phyloP scores from a whole-genome alignment of 2,888 invertebrate species.

The Exocentrus adspersus region DNA sequence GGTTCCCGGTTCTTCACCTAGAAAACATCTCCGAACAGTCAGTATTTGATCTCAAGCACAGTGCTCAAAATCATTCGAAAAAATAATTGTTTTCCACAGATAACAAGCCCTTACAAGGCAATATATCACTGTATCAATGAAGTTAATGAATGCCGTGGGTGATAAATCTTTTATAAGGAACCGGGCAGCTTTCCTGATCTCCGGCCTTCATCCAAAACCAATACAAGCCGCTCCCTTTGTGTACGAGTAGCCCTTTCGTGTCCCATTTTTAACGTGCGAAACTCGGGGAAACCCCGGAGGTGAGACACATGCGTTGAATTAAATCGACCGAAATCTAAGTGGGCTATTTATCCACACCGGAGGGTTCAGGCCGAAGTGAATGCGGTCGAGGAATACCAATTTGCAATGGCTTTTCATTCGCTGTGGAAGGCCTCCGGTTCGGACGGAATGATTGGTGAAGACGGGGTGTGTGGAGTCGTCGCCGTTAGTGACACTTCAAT shows the following conservation, averaged over 20 bases:
- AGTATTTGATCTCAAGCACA: too few species aligned
- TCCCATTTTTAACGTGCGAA: constrained; percentile 35
- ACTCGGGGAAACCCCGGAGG: constrained; percentile 30
- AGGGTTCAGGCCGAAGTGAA: constrained; percentile 27
- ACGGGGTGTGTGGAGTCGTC: constrained; percentile 35
- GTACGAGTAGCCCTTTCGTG: constrained; percentile 8
- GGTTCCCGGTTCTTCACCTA: too few species aligned
- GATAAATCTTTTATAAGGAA: constrained; percentile 37
- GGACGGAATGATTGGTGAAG: constrained; percentile 33
- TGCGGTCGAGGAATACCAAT: constrained; percentile 39
- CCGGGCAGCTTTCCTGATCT: constrained; percentile 35
- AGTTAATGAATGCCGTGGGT: constrained; percentile 36
- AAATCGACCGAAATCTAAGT: constrained; percentile 40
- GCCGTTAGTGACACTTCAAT: constrained; percentile 41
- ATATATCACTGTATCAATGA: constrained; percentile 34
- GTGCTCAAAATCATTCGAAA: too few species aligned
- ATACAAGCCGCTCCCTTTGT: constrained; percentile 19
- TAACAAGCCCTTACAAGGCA: constrained; percentile 5
- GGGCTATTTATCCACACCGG: constrained; percentile 38
- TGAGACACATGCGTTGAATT: constrained; percentile 40
- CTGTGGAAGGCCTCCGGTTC: constrained; percentile 11
- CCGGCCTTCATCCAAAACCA: constrained; percentile 20
- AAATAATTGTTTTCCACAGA: too few species aligned
- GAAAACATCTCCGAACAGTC: too few species aligned
- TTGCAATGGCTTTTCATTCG: constrained; percentile 32